phyloP scores from a whole-genome alignment of 2,797 vertebrate genomes.

The Peromyscus eremicus region DNA sequence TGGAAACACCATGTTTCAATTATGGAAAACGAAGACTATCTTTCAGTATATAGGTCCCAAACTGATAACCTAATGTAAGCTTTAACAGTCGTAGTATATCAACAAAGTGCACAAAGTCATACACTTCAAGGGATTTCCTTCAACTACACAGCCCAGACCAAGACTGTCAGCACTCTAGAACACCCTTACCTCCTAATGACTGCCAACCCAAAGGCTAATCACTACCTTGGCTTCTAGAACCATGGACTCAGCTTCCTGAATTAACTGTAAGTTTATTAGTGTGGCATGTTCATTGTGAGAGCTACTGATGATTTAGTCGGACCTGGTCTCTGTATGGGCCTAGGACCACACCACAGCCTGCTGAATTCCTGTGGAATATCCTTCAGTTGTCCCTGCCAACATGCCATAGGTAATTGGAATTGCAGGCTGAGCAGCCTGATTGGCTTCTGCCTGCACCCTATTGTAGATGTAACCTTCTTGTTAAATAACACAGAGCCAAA shows the following conservation, averaged over 20 bases:
- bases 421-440: too few species aligned
- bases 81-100: neutral
- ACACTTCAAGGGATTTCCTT: slow-evolving; percentile 4
- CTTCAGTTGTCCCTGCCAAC: too few species aligned
- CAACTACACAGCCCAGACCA: neutral
- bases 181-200: neutral
- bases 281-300: neutral
- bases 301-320: neutral
- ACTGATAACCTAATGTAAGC: neutral
- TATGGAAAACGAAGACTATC: neutral
- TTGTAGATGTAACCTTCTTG: too few species aligned
- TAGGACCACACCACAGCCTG: too few species aligned
- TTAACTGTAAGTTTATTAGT: neutral
- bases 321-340: too few species aligned
- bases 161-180: neutral
- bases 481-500: too few species aligned
- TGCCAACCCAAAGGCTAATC: neutral
- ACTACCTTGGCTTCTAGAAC: neutral
- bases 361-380: too few species aligned
- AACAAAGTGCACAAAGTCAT: neutral
- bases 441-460: too few species aligned
- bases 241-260: neutral
- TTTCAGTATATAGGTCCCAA: neutral
- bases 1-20: neutral
- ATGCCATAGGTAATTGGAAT: too few species aligned